A percentile compares a stretch with the other conserved stretches of the same genome.
Evolutionary conservation across 2,113 vertebrate genomes (phyloP).

Genomic region (Heliornis fulica): DNA sequence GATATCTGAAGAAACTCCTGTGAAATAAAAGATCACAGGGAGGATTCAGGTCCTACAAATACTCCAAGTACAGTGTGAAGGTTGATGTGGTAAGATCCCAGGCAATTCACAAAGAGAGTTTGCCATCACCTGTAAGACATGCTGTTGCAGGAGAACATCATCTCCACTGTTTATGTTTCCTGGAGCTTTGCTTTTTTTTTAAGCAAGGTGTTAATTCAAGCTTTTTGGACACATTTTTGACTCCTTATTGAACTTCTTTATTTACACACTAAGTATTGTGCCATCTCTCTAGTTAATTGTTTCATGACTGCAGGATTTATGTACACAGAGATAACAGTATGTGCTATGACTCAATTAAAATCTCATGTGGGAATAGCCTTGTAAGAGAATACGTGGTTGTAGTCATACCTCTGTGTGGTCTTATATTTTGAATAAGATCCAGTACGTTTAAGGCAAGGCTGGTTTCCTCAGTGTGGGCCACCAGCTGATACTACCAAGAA

Average conservation of each 20-base stretch:
- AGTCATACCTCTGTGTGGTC: background rate
- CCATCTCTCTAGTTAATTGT: background rate
- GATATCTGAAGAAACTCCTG: background rate
- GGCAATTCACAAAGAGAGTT: background rate
- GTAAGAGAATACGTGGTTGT: background rate
- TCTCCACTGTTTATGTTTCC: background rate
- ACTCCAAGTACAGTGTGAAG: background rate
- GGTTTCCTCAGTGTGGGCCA: background rate
- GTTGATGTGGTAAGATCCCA: rapidly evolving
- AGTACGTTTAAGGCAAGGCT: background rate
- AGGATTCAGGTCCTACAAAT: background rate
- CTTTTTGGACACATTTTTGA: background rate
- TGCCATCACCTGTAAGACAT: background rate
- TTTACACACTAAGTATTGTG: background rate
- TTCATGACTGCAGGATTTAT: background rate
- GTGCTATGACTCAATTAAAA: background rate
- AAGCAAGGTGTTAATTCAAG: background rate
- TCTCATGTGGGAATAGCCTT: background rate
- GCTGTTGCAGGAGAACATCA: background rate
- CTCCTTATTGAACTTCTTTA: background rate
- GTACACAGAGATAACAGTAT: background rate
- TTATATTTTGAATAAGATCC: background rate
- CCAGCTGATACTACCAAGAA: background rate
- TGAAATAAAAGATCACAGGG: background rate
- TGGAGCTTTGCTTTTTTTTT: background rate